Conservation (phyloP, 2,113 vertebrate species). For the Coryphaenoides rupestris region DNA sequence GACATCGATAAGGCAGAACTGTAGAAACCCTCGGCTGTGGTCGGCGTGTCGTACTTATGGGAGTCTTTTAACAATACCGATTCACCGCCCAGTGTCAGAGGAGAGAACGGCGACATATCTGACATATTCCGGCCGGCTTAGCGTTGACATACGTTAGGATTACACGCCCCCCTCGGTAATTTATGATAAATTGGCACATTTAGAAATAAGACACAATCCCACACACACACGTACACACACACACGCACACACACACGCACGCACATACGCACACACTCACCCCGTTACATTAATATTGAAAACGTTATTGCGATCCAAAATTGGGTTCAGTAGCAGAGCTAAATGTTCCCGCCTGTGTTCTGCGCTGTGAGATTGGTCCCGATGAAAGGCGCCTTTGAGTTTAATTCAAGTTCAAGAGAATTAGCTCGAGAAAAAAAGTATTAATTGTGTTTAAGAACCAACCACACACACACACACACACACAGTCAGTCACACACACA, state of each 20-base stretch:
- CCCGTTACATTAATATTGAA: constrained; percentile 16
- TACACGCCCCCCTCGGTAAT: constrained; percentile 21
- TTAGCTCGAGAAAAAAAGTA: neutral
- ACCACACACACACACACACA: constrained; percentile 19
- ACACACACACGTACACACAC: neutral
- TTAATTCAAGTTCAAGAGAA: neutral
- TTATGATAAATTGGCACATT: constrained; percentile 28
- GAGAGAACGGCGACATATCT: constrained; percentile 10
- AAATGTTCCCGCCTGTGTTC: constrained; percentile 22
- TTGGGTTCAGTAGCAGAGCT: constrained; percentile 33
- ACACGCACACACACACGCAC: constrained; percentile 3
- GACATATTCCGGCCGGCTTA: constrained; percentile 15
- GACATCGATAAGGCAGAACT: no score
- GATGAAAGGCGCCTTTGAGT: neutral
- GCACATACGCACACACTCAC: neutral
- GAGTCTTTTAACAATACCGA: no score
- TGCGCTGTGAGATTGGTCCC: constrained; percentile 21
- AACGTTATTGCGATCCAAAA: constrained; percentile 56
- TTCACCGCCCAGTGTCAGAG: no score
- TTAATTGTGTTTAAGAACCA: neutral
- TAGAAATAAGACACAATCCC: constrained; percentile 15
- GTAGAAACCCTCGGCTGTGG: no score
- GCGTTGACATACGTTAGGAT: constrained; percentile 14
- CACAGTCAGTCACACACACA: constrained; percentile 37
- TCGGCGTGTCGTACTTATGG: no score